Evolutionary conservation across 2,888 invertebrate species (phyloP).

Genomic region (Tyria jacobaeae): DNA sequence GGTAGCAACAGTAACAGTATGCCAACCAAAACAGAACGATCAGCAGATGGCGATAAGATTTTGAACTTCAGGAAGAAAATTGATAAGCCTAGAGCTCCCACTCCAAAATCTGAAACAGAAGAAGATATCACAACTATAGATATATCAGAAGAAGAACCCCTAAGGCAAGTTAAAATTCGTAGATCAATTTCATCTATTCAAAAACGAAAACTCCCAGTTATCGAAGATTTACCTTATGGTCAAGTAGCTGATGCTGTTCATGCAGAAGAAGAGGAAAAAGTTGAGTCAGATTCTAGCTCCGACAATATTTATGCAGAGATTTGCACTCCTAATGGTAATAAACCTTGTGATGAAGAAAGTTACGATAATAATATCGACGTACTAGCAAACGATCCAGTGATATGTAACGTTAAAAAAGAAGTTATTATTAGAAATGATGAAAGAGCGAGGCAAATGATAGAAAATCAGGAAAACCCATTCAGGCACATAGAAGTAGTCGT

Average conservation of each 20-base stretch:
- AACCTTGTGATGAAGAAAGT: slow-evolving; percentile 73
- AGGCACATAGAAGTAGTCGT: slow-evolving; percentile 85
- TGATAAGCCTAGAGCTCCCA: slow-evolving; percentile 81
- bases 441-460: slow-evolving; percentile 78
- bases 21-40: slow-evolving; percentile 81
- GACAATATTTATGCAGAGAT: slow-evolving; percentile 92
- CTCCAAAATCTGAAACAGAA: slow-evolving; percentile 78
- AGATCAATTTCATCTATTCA: slow-evolving; percentile 85
- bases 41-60: slow-evolving; percentile 72
- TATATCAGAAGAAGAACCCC: slow-evolving; percentile 77
- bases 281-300: slow-evolving; percentile 76
- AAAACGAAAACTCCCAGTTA: slow-evolving; percentile 83
- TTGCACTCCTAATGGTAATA: slow-evolving; percentile 79
- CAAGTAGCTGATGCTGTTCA: slow-evolving; percentile 89
- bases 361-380: slow-evolving; percentile 80
- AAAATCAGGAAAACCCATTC: slow-evolving; percentile 81
- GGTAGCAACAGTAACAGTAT: slow-evolving; percentile 82
- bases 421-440: slow-evolving; percentile 81
- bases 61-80: slow-evolving; percentile 82
- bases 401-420: slow-evolving; percentile 83
- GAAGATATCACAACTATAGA: slow-evolving; percentile 73
- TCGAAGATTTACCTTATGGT: slow-evolving; percentile 90
- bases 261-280: slow-evolving; percentile 76
- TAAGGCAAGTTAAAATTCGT: slow-evolving; percentile 80
- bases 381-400: slow-evolving; percentile 80